Conservation (phyloP, 2,888 invertebrate species). For the Aelia acuminata region DNA sequence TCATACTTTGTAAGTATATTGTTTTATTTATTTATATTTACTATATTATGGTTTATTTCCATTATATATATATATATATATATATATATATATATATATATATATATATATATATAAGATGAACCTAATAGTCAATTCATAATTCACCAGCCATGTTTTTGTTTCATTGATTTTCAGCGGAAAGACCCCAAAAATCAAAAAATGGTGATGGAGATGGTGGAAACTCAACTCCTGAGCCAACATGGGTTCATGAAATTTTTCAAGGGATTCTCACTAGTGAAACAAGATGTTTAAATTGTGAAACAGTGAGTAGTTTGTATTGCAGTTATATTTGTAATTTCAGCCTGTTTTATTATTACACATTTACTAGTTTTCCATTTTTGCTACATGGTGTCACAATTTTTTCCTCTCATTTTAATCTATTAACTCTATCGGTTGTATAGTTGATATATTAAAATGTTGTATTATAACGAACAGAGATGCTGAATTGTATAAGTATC, state of each 20-base stretch:
- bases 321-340: background rate
- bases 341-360: background rate
- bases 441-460: too few relatives aligned
- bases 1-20: conserved; percentile 85
- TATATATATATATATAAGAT: background rate
- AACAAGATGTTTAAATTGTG: conserved; percentile 98
- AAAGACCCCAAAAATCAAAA: conserved; percentile 80
- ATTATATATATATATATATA: background rate
- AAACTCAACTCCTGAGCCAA: conserved; percentile 85
- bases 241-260: conserved; percentile 99
- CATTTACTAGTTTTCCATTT: background rate
- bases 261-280: conserved; percentile 99
- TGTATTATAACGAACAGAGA: too few relatives aligned
- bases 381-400: background rate
- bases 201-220: conserved; percentile 72
- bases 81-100: too few relatives aligned
- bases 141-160: background rate
- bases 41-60: background rate
- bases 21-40: background rate
- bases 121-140: background rate
- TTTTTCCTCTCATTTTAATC: background rate
- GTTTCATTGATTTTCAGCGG: conserved; percentile 73
- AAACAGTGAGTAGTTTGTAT: conserved; percentile 80
- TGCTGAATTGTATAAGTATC: too few relatives aligned
- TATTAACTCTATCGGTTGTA: too few relatives aligned